A percentile compares a stretch with the other conserved stretches of the same genome.
These are phyloP conservation scores for Chaetodon trifasciatus DNA, from an alignment of 2,797 vertebrate genomes.

Conservation along the genomic window DNA sequence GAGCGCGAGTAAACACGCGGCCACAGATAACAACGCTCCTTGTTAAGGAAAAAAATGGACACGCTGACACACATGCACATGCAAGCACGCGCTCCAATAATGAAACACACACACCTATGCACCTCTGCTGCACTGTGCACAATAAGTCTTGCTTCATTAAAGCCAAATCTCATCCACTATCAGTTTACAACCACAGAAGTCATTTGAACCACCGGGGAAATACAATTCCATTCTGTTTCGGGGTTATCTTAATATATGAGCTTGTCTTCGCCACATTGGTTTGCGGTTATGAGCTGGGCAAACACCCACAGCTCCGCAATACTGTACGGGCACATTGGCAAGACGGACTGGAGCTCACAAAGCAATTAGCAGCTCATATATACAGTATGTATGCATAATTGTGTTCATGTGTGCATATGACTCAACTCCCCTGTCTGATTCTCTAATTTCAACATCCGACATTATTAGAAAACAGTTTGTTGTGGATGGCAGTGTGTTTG, in stretches of 20 bases:
- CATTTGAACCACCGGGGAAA: slow-evolving; percentile 85
- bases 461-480: slow-evolving; percentile 70
- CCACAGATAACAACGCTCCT: slow-evolving; percentile 59
- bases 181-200: slow-evolving; percentile 86
- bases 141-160: slow-evolving; percentile 88
- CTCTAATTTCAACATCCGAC: slow-evolving; percentile 72
- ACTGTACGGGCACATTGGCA: slow-evolving; percentile 75
- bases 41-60: slow-evolving; percentile 63
- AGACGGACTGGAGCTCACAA: slow-evolving; percentile 78
- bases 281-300: slow-evolving; percentile 82
- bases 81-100: slow-evolving; percentile 58
- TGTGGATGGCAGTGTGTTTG: slow-evolving; percentile 61
- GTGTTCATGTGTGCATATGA: slow-evolving; percentile 32
- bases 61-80: slow-evolving; percentile 21
- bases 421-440: slow-evolving; percentile 67
- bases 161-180: slow-evolving; percentile 86
- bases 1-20: slow-evolving; percentile 28
- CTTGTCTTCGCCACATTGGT: slow-evolving; percentile 82
- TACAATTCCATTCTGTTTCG: slow-evolving; percentile 85
- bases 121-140: slow-evolving; percentile 76
- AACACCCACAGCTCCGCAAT: slow-evolving; percentile 82
- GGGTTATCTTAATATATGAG: slow-evolving; percentile 88
- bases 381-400: slow-evolving; percentile 47
- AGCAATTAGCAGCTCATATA: slow-evolving; percentile 83
- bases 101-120: slow-evolving; percentile 63